Base-by-base conservation (phyloP, 2,888 invertebrate genomes). In the Chaitophorus viminalis region DNA sequence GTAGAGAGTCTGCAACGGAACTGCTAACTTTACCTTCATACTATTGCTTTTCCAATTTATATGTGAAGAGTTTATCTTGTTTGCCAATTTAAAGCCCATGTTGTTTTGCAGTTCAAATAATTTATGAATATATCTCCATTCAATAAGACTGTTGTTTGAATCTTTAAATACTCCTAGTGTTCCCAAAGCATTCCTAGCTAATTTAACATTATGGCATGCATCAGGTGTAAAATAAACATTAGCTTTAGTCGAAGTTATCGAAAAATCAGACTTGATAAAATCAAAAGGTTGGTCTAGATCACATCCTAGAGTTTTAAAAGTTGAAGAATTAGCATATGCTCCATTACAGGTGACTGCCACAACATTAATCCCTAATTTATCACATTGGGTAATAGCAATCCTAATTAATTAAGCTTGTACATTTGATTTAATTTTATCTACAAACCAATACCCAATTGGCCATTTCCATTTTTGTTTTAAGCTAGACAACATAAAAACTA, bases 181-280 rank as follows among this genome's bases (percentile, higher is more conserved):
- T 6, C 68, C 81, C 21, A 81, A 39, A 6, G 81, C 81, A 68
- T 81, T 81, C 65, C 81, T 81, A 68, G 68, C 81, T 3, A 81
- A 65, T 9, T 81, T 81, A n/a, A 81, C 68, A 68, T 81, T 81
- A 54, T 65, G 68, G 8, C 68, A 81, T 6, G 81, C 81, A 46
- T 81, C 81, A 8, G 81, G 81, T n/a, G 68, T 81, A 29, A 68
- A 81, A 39, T 81, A 36, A 25, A 39, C 68, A n/a, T 31, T 78
- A 54, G 31, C 18, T 17, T 29, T 0, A 60, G 25, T 25, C 21
- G 21, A 33, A 60, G 9, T 21, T 60, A 33, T 25, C 18, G 31
- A 29, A 33, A 78, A 78, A 33, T 33, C 25, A 33, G 21, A 78
- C 31, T 78, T 33, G 18, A 78, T 78, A 0, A 4, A 9, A 11